Conservation (phyloP, 2,797 vertebrate species). For the Scomberomorus guttatus region DNA sequence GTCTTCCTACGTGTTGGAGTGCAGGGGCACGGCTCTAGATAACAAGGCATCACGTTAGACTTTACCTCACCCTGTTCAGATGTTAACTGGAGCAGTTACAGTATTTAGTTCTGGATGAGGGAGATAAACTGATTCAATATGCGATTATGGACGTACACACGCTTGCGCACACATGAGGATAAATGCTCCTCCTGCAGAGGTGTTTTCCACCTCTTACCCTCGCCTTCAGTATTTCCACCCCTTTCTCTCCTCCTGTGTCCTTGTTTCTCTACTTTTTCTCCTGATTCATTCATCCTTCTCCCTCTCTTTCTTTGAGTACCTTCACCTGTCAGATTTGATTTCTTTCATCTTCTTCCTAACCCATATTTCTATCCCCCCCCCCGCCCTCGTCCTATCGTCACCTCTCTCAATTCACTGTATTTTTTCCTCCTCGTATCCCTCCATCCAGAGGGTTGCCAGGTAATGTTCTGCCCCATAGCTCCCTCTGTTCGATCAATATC, state of each 20-base stretch:
- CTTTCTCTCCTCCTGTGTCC: conserved; percentile 38
- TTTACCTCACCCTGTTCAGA: conserved; percentile 61
- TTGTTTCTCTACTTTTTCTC: conserved; percentile 52
- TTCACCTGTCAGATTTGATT: conserved; percentile 71
- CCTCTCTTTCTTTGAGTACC: conserved; percentile 40
- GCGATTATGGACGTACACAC: conserved; percentile 21
- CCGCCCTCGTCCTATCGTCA: conserved; percentile 41
- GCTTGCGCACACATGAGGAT: conserved; percentile 14
- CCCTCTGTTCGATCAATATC: conserved; percentile 59
- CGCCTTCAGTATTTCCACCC: conserved; percentile 30
- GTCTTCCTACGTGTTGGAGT: conserved; percentile 48
- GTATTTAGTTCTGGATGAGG: conserved; percentile 42
- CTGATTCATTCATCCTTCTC: conserved; percentile 41
- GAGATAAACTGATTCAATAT: conserved; percentile 41
- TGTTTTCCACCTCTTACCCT: conserved; percentile 50
- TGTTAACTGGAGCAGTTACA: conserved; percentile 64
- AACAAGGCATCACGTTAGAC: conserved; percentile 60
- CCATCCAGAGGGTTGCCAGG: conserved; percentile 32
- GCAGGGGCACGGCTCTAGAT: conserved; percentile 52
- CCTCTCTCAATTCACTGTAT: conserved; percentile 39
- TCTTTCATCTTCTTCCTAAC: conserved; percentile 61
- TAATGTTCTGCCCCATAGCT: conserved; percentile 55
- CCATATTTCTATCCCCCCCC: conserved; percentile 42
- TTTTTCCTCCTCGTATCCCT: conserved; percentile 17
- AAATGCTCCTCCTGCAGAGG: conserved; percentile 27